Evolutionary conservation across 2,113 vertebrate species (phyloP).

Genomic region (Onychostruthus taczanowskii): DNA sequence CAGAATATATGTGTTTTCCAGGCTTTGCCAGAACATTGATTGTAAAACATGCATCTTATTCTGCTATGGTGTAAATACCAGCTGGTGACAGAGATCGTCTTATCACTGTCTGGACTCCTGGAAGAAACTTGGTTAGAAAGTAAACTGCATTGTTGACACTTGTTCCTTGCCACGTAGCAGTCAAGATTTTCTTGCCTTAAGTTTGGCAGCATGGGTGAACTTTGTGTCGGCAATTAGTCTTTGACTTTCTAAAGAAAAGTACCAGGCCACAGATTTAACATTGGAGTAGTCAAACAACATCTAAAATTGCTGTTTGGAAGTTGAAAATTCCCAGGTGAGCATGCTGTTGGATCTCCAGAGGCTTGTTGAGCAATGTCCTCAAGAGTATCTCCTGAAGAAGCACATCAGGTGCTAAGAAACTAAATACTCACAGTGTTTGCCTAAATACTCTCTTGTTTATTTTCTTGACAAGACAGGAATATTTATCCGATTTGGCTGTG

Average conservation of each 20-base stretch:
- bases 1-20: neutral
- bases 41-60: neutral
- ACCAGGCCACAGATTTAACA: neutral
- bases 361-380: neutral
- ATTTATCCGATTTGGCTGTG: neutral
- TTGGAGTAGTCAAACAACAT: neutral
- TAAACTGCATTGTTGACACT: neutral
- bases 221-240: neutral
- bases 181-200: neutral
- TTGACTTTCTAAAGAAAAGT: neutral
- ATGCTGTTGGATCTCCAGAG: neutral
- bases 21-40: neutral
- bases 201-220: neutral
- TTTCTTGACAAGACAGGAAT: neutral
- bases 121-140: neutral
- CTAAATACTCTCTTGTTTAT: neutral
- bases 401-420: neutral
- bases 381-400: neutral
- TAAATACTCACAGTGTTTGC: neutral
- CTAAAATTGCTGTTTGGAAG: neutral
- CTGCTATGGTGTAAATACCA: neutral
- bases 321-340: neutral
- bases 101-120: neutral
- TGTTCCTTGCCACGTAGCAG: neutral
- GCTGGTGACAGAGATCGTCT: neutral